These are phyloP conservation scores for Aspidoscelis tigris DNA, from an alignment of 2,113 vertebrate genomes.

Conservation along the genomic window DNA sequence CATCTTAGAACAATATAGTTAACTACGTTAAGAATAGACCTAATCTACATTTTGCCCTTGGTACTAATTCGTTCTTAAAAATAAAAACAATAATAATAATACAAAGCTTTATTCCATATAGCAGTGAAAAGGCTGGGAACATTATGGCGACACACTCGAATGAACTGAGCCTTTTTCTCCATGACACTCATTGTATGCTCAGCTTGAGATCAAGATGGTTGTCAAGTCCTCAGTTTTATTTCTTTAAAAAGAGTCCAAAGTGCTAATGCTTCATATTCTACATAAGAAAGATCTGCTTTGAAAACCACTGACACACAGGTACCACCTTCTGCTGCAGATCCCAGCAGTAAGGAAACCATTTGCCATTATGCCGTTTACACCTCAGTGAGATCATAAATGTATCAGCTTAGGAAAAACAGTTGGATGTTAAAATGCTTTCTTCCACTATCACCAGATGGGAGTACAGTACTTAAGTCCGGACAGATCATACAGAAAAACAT, in stretches of 20 bases:
- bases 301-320: constrained; percentile 21
- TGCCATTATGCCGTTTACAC: constrained; percentile 25
- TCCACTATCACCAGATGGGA: not conserved
- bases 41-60: not conserved
- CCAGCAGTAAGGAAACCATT: not conserved
- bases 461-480: not conserved
- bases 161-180: constrained; percentile 28
- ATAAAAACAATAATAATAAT: not conserved
- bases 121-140: constrained; percentile 9
- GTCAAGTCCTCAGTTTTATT: constrained; percentile 13
- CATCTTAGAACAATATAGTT: constrained; percentile 6
- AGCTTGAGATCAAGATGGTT: constrained; percentile 26
- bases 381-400: constrained; percentile 19
- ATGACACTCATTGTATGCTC: constrained; percentile 9
- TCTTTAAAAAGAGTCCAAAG: constrained; percentile 7
- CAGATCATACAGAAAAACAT: not conserved
- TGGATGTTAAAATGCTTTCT: constrained; percentile 5
- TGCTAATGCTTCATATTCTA: constrained; percentile 23
- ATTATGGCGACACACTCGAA: constrained; percentile 35
- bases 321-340: constrained; percentile 13
- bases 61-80: not conserved
- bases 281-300: constrained; percentile 21
- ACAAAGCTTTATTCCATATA: not conserved
- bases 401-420: constrained; percentile 6
- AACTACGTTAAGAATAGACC: constrained; percentile 6